Conservation (phyloP, 2,888 invertebrate species). For the Horisme vitalbata region DNA sequence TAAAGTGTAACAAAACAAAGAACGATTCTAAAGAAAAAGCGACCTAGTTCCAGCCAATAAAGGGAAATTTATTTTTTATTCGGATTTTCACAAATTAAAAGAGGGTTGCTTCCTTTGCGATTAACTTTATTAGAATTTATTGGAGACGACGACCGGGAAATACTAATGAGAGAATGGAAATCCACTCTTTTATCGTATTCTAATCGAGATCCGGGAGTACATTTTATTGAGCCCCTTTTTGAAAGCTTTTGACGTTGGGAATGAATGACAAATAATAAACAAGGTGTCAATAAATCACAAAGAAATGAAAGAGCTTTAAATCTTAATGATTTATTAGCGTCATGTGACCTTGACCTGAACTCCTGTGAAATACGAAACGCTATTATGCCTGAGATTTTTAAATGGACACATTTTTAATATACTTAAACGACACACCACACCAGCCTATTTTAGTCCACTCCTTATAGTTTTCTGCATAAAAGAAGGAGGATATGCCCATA, state of each 20-base stretch:
- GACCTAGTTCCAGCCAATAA: constrained; percentile 52
- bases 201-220: constrained; percentile 32
- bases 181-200: constrained; percentile 49
- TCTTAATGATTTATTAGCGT: too few relatives aligned
- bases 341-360: too few relatives aligned
- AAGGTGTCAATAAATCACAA: too few relatives aligned
- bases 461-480: too few relatives aligned
- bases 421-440: too few relatives aligned
- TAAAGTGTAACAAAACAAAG: constrained; percentile 27
- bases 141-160: constrained; percentile 53
- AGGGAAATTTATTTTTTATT: constrained; percentile 43
- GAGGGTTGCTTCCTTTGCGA: constrained; percentile 55
- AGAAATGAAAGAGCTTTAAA: too few relatives aligned
- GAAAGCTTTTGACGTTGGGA: constrained; percentile 16
- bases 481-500: too few relatives aligned
- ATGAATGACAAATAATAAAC: constrained; percentile 1
- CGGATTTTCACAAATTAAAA: constrained; percentile 56
- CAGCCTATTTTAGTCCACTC: too few relatives aligned
- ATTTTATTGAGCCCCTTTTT: constrained; percentile 15
- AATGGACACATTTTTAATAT: too few relatives aligned
- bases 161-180: constrained; percentile 55
- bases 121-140: constrained; percentile 77
- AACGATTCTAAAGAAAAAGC: constrained; percentile 35
- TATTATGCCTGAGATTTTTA: too few relatives aligned
- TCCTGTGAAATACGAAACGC: too few relatives aligned